Evolutionary conservation across 2,113 vertebrate species (phyloP).

Genomic region (Odontesthes bonariensis): DNA sequence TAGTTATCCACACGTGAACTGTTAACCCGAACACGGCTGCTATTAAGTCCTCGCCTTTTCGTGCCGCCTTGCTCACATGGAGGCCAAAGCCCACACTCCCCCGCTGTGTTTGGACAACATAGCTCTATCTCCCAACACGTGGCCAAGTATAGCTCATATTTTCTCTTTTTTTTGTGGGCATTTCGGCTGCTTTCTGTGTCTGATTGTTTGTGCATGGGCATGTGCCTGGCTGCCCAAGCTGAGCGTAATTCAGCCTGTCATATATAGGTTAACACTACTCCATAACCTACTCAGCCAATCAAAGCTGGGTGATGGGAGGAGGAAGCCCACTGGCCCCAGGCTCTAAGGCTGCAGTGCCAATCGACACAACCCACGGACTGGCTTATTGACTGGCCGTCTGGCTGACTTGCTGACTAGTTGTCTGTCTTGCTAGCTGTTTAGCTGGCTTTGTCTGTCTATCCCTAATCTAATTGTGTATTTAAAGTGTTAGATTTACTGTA

Average conservation of each 20-base stretch:
- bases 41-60: slow-evolving; percentile 40
- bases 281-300: slow-evolving; percentile 80
- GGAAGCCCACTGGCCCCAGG: slow-evolving; percentile 77
- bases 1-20: slow-evolving; percentile 37
- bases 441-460: slow-evolving; percentile 32
- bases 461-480: slow-evolving; percentile 64
- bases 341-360: slow-evolving; percentile 78
- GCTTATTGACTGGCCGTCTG: slow-evolving; percentile 65
- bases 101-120: slow-evolving; percentile 62
- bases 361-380: slow-evolving; percentile 75
- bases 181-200: slow-evolving; percentile 28
- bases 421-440: slow-evolving; percentile 42
- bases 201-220: slow-evolving; percentile 15
- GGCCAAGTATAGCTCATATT: slow-evolving; percentile 50
- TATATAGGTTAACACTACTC: slow-evolving; percentile 89
- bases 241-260: slow-evolving; percentile 90
- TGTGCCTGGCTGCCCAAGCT: slow-evolving; percentile 78
- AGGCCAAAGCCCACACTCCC: slow-evolving; percentile 31
- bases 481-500: slow-evolving; percentile 55
- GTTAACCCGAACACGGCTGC: slow-evolving; percentile 11
- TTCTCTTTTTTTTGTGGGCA: slow-evolving; percentile 48
- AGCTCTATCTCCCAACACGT: slow-evolving; percentile 57
- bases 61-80: not conserved
- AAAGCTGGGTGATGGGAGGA: slow-evolving; percentile 59
- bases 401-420: slow-evolving; percentile 43